Conservation (phyloP, 2,888 invertebrate genomes). For the Papilio gigon region DNA sequence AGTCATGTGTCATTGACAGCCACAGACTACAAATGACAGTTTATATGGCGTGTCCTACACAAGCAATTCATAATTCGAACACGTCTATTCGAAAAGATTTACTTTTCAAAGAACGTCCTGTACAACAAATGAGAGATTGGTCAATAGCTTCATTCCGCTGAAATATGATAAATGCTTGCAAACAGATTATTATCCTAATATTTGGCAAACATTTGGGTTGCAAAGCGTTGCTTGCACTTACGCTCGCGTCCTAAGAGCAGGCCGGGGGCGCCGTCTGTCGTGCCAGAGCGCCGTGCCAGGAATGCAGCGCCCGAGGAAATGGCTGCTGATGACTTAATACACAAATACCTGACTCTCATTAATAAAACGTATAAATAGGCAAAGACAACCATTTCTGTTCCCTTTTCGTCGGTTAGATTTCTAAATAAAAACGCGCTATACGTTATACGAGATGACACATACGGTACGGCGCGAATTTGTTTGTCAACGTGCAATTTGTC, state of each 20-base stretch:
- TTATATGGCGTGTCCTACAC: conserved; percentile 19
- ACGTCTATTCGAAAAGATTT: conserved; percentile 8
- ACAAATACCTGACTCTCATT: conserved; percentile 13
- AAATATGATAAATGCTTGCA: not conserved
- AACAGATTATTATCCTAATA: not conserved
- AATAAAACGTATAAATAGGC: conserved; percentile 4
- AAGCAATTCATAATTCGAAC: conserved; percentile 15
- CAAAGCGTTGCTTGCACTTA: not conserved
- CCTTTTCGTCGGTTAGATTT: not conserved
- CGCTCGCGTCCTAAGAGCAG: not conserved
- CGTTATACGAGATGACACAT: not conserved
- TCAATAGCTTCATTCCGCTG: not conserved
- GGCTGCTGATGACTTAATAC: conserved; percentile 16
- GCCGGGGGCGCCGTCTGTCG: conserved; percentile 30
- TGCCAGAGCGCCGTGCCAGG: conserved; percentile 30
- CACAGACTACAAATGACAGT: conserved; percentile 23
- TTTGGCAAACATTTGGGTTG: not conserved
- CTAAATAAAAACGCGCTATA: not conserved
- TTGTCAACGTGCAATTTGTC: conserved; percentile 8
- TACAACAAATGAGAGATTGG: conserved; percentile 3
- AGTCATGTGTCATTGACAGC: conserved; percentile 14
- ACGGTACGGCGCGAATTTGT: not conserved
- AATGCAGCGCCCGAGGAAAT: conserved; percentile 10
- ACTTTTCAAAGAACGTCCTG: not conserved
- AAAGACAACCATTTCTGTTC: not conserved